A percentile compares a stretch with the other conserved stretches of the same genome.
These are phyloP conservation scores for Leptinotarsa tumamoca DNA, from an alignment of 2,888 invertebrate genomes.

Conservation along the genomic window DNA sequence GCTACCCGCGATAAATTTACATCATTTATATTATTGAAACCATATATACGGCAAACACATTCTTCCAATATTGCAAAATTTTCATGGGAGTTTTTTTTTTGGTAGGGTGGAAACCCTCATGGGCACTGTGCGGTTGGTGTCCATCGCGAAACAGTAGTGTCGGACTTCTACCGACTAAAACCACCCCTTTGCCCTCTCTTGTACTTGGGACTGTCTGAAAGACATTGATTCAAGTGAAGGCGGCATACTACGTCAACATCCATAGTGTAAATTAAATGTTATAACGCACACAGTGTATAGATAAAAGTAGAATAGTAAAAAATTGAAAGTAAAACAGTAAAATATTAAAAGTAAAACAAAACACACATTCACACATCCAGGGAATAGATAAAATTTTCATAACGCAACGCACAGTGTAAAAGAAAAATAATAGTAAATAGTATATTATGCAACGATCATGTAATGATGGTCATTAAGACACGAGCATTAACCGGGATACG, in stretches of 20 bases:
- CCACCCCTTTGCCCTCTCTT: slow-evolving; percentile 7
- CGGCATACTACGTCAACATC: not conserved
- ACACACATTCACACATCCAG: not conserved
- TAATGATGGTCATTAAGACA: too few species aligned
- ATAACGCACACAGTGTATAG: not conserved
- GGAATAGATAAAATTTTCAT: not conserved
- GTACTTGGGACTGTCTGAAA: not conserved
- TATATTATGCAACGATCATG: too few species aligned
- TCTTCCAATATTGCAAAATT: too few species aligned
- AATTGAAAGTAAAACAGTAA: not conserved
- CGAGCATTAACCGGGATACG: too few species aligned
- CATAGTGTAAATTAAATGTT: not conserved
- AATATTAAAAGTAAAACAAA: too few species aligned
- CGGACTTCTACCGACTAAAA: slow-evolving; percentile 25
- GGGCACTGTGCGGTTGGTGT: too few species aligned
- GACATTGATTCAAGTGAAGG: slow-evolving; percentile 2
- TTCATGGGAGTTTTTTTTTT: too few species aligned
- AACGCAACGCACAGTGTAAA: not conserved
- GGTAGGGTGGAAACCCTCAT: too few species aligned
- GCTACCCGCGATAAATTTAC: too few species aligned
- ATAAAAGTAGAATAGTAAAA: not conserved
- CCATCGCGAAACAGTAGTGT: slow-evolving; percentile 6
- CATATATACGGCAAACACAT: too few species aligned
- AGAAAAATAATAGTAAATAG: not conserved
- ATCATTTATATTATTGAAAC: too few species aligned